Percentiles rank a stretch among this genome's conserved stretches.
These are phyloP conservation scores for Pampus argenteus DNA, from an alignment of 2,797 vertebrate species.

Conservation along the genomic window DNA sequence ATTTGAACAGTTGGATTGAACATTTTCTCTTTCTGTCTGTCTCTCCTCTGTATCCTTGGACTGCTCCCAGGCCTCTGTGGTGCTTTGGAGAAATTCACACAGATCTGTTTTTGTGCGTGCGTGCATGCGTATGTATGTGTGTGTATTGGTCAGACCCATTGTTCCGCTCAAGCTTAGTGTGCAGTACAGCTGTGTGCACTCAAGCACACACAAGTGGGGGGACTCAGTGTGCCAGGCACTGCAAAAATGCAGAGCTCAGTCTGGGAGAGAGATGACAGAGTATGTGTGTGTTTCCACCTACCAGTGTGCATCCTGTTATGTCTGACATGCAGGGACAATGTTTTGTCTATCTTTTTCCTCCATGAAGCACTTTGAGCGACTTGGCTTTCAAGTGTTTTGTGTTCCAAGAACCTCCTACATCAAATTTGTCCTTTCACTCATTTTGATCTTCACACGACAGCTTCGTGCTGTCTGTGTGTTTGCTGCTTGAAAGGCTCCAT, in stretches of 20 bases:
- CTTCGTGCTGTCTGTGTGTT: slow-evolving; percentile 36
- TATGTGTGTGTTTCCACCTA: slow-evolving; percentile 30
- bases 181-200: slow-evolving; percentile 30
- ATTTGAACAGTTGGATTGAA: slow-evolving; percentile 28
- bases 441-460: slow-evolving; percentile 67
- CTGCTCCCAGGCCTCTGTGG: slow-evolving; percentile 49
- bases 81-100: slow-evolving; percentile 52
- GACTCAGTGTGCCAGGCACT: slow-evolving; percentile 38
- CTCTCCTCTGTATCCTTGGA: slow-evolving; percentile 43
- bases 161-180: slow-evolving; percentile 41
- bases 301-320: slow-evolving; percentile 60
- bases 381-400: slow-evolving; percentile 65
- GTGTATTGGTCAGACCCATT: slow-evolving; percentile 47
- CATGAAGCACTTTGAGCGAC: slow-evolving; percentile 52
- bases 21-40: slow-evolving; percentile 8
- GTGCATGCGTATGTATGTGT: slow-evolving; percentile 22
- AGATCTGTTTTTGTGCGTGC: slow-evolving; percentile 16
- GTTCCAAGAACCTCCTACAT: slow-evolving; percentile 57
- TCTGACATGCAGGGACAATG: slow-evolving; percentile 57
- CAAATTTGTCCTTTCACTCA: slow-evolving; percentile 54
- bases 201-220: slow-evolving; percentile 20
- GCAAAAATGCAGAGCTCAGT: slow-evolving; percentile 44
- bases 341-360: slow-evolving; percentile 54
- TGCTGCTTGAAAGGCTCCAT: slow-evolving; percentile 59
- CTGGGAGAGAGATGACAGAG: slow-evolving; percentile 34